Evolutionary conservation across 2,797 vertebrate genomes (phyloP), one percentile per base, ranked within the genome.

Genomic region (Pipistrellus pygmaeus): DNA sequence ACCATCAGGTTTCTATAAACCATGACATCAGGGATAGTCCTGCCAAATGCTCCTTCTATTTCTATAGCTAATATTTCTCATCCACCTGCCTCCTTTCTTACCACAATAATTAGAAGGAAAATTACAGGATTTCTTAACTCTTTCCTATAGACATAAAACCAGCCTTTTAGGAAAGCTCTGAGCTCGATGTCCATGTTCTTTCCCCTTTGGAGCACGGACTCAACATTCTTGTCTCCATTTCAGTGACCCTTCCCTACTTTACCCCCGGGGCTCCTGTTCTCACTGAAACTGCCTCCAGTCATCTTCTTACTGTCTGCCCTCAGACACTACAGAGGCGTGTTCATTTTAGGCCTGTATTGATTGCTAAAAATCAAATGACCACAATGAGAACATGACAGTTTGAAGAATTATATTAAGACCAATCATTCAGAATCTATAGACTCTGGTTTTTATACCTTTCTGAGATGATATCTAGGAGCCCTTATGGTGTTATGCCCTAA

Each of bases 11-110:
- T 83, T 88, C 64, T 88, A 48, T 83, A 88, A 80, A 30, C 69
- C 8, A 1, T 35, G 6, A 57, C 27, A 32, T 5, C 53, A 55
- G 15, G 2, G 6, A 80, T 62, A 17, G 62, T 30, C 3, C 9
- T 80, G 15, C 18, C 48, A 91, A 81, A 69, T 71, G 9, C 1
- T 57, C 48, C 38, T 8, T 71, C 7, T 66, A 5, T 89, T 82
- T 88, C 68, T 8, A 53, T n/a, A 30, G n/a, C 41, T 62, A 53
- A 83, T 8, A 12, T 87, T 84, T 87, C 30, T 95, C 41, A 77
- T 38, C 62, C 12, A 55, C 13, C 18, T 80, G 32, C 35, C 48
- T 62, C 32, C n/a, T 87, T 91, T 95, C 25, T 95, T 91, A 23
- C 5, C 62, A 90, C 32, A 82, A 25, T 78, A 71, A 46, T 6